A percentile compares a stretch with the other conserved stretches of the same genome.
These are phyloP conservation scores for Brachionus koreanus DNA, from an alignment of 1,140 invertebrate species.

Conservation along the genomic window DNA sequence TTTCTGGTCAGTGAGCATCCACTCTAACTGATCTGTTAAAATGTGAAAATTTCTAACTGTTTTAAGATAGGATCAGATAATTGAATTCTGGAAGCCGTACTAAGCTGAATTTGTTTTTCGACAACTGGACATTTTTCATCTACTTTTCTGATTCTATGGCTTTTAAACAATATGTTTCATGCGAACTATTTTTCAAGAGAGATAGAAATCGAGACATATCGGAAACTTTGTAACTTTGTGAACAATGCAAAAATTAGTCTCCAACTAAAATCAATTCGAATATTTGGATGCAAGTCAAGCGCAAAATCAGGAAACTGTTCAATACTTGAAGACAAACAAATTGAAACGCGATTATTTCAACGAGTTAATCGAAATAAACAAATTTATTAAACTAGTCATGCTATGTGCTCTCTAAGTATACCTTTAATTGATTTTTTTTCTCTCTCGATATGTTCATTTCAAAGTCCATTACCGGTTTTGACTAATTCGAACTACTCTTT, in stretches of 20 bases:
- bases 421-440: background rate
- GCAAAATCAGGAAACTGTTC: slow-evolving; percentile 5
- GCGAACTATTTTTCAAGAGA: background rate
- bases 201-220: slow-evolving; percentile 1
- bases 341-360: slow-evolving; percentile 7
- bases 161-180: background rate
- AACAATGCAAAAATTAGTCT: background rate
- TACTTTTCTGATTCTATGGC: background rate
- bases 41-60: background rate
- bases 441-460: background rate
- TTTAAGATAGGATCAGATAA: background rate
- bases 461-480: background rate
- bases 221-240: background rate
- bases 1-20: background rate
- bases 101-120: background rate
- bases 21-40: background rate
- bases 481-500: background rate
- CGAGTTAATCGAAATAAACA: slow-evolving; percentile 7
- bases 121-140: slow-evolving; percentile 1
- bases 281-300: background rate
- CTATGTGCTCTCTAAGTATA: background rate
- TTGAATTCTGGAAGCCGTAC: background rate
- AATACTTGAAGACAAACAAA: slow-evolving; percentile 2
- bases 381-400: background rate
- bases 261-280: background rate